phyloP scores from a whole-genome alignment of 2,113 vertebrate species.

The Nannospalax galili region DNA sequence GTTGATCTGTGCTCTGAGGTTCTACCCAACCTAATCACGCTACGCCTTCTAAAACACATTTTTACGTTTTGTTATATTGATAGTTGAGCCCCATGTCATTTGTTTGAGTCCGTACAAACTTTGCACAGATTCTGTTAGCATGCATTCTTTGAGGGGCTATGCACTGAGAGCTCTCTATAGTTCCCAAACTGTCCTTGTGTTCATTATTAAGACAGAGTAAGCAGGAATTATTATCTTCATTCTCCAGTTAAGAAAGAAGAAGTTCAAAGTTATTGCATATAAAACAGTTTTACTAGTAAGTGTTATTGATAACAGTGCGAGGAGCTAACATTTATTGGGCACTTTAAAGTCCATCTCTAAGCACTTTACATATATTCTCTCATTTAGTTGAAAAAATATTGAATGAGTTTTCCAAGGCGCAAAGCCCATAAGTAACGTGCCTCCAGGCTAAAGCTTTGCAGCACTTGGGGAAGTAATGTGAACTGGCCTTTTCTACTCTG shows the following conservation, averaged over 20 bases:
- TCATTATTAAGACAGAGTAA: background rate
- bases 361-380: background rate
- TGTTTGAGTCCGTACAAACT: background rate
- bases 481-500: background rate
- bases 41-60: background rate
- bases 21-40: background rate
- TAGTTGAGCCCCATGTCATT: background rate
- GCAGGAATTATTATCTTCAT: slow-evolving; percentile 12
- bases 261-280: background rate
- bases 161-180: background rate
- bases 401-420: background rate
- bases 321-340: background rate
- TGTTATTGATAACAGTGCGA: background rate
- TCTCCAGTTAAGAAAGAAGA: background rate
- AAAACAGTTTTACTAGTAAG: background rate
- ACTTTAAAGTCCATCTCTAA: background rate
- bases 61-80: background rate
- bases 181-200: background rate
- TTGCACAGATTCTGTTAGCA: background rate
- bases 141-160: background rate
- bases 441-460: background rate
- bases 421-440: background rate
- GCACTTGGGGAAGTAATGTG: background rate
- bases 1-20: no score
- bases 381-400: background rate